These are phyloP conservation scores for Sclerurus mexicanus DNA, from an alignment of 2,113 vertebrate species.

Conservation along the genomic window DNA sequence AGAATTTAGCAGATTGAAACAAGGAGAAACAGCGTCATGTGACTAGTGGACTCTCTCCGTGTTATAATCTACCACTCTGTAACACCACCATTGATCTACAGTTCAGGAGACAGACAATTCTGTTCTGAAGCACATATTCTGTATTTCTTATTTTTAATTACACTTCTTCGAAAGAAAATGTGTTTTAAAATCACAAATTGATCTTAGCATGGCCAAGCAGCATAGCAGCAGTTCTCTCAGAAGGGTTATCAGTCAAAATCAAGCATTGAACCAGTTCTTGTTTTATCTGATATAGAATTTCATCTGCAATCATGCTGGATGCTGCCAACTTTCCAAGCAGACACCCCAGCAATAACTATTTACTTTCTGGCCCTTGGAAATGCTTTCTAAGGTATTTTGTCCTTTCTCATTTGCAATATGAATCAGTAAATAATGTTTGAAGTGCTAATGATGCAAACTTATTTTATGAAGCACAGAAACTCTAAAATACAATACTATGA, in stretches of 20 bases:
- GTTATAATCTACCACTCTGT: not conserved
- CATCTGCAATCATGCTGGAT: not conserved
- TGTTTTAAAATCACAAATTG: not conserved
- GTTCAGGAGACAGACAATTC: not conserved
- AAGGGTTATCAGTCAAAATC: not conserved
- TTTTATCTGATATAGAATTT: not conserved
- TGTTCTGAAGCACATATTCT: not conserved
- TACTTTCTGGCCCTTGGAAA: not conserved
- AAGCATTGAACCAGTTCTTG: not conserved
- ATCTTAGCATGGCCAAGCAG: not conserved
- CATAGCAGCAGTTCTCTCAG: not conserved
- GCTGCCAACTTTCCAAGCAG: not conserved
- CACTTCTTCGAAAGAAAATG: not conserved
- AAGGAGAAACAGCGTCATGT: not conserved
- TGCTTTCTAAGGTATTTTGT: not conserved
- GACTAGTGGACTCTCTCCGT: not conserved
- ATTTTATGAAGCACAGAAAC: not conserved
- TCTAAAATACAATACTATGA: not conserved
- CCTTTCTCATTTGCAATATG: not conserved
- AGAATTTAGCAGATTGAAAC: slow-evolving; percentile 14
- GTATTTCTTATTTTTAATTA: not conserved
- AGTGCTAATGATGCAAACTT: not conserved
- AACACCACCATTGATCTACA: not conserved
- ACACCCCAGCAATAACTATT: not conserved
- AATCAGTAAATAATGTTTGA: not conserved